phyloP scores from a whole-genome alignment of 2,113 vertebrate genomes.

The Chinchilla lanigera region DNA sequence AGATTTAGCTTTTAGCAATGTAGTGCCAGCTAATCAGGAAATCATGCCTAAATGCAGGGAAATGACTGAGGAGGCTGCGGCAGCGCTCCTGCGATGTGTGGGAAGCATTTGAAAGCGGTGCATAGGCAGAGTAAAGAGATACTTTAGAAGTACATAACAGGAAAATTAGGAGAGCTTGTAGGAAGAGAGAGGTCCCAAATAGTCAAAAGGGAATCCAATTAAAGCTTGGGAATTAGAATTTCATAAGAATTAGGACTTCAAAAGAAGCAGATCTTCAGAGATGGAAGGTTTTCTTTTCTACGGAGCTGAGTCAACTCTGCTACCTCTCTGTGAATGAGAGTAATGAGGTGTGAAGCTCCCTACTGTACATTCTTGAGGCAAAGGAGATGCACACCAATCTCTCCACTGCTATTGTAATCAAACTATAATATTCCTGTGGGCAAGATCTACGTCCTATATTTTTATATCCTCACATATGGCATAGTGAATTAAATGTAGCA shows the following conservation, averaged over 20 bases:
- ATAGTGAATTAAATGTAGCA: background rate
- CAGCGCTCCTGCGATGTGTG: background rate
- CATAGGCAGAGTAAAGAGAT: background rate
- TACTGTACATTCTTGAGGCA: background rate
- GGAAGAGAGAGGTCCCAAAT: background rate
- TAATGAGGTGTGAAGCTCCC: background rate
- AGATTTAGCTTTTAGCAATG: background rate
- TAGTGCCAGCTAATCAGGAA: background rate
- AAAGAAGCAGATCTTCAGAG: background rate
- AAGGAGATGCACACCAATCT: background rate
- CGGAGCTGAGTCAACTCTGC: background rate
- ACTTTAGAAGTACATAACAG: background rate
- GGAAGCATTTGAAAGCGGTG: background rate
- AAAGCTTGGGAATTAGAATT: background rate
- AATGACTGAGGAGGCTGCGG: background rate
- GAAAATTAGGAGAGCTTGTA: background rate
- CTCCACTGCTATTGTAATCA: background rate
- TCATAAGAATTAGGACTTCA: background rate
- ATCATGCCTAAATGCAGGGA: background rate
- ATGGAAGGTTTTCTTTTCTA: background rate
- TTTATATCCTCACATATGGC: background rate
- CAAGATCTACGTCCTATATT: background rate
- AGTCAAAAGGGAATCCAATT: background rate
- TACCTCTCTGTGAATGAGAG: background rate
- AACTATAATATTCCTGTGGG: background rate